Evolutionary conservation across 2,888 invertebrate species (phyloP).

Genomic region (Heteromyza rotundicornis): DNA sequence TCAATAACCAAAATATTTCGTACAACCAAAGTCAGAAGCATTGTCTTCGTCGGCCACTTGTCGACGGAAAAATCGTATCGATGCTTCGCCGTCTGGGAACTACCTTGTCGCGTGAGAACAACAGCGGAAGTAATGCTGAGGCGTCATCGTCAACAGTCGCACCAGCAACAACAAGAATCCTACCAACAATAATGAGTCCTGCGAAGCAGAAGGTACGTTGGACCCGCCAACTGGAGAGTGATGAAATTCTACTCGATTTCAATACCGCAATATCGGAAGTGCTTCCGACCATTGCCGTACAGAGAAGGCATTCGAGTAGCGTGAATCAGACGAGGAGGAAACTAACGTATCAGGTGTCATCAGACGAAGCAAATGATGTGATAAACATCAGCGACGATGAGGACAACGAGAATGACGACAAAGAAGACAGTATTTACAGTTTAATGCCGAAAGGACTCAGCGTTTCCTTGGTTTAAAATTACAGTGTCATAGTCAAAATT

Average conservation of each 20-base stretch:
- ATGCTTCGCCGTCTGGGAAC: slow-evolving; percentile 59
- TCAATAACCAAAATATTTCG: slow-evolving; percentile 18
- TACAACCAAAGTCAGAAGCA: slow-evolving; percentile 17
- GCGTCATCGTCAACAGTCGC: not conserved
- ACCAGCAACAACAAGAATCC: not conserved
- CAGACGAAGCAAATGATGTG: slow-evolving; percentile 24
- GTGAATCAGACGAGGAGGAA: slow-evolving; percentile 31
- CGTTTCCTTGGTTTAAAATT: slow-evolving; percentile 44
- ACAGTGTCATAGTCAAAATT: slow-evolving; percentile 3
- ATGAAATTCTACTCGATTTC: slow-evolving; percentile 60
- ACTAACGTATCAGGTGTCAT: slow-evolving; percentile 36
- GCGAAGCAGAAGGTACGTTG: slow-evolving; percentile 50
- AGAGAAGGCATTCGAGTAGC: slow-evolving; percentile 12
- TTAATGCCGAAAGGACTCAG: slow-evolving; percentile 48
- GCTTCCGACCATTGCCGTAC: slow-evolving; percentile 40
- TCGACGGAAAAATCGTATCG: slow-evolving; percentile 59
- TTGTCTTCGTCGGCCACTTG: slow-evolving; percentile 41
- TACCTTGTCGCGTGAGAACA: slow-evolving; percentile 48
- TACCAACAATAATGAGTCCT: slow-evolving; percentile 54
- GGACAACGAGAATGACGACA: slow-evolving; percentile 18
- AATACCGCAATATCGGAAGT: slow-evolving; percentile 61
- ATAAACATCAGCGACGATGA: slow-evolving; percentile 35
- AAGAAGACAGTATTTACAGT: slow-evolving; percentile 24
- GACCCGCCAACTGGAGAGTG: slow-evolving; percentile 49
- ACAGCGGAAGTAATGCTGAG: not conserved